Evolutionary conservation across 2,113 vertebrate genomes (phyloP).

Genomic region (Pseudorhombus dupliciocellatus): DNA sequence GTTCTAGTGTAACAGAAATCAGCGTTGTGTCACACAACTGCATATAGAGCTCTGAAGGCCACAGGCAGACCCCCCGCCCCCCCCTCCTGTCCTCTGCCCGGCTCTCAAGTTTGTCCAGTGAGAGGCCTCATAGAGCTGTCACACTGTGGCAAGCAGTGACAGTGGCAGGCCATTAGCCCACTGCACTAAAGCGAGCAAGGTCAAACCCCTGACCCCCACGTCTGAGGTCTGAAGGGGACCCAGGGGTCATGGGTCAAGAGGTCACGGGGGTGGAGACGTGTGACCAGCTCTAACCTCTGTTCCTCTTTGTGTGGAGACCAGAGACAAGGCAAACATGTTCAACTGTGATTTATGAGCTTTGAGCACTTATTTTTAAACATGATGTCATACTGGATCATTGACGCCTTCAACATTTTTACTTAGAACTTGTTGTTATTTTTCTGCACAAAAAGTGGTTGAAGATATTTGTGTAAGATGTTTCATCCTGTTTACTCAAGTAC

Average conservation of each 20-base stretch:
- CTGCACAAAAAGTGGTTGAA: background rate
- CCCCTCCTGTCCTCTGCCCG: slow-evolving; percentile 1
- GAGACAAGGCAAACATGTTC: slow-evolving; percentile 75
- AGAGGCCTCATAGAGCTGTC: slow-evolving; percentile 71
- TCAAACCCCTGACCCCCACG: slow-evolving; percentile 66
- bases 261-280: slow-evolving; percentile 59
- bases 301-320: slow-evolving; percentile 48
- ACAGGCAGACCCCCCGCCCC: slow-evolving; percentile 16
- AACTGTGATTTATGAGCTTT: slow-evolving; percentile 71
- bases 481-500: background rate
- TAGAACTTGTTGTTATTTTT: no score
- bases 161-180: slow-evolving; percentile 73
- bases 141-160: slow-evolving; percentile 64
- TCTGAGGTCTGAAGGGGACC: slow-evolving; percentile 54
- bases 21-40: slow-evolving; percentile 48
- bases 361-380: slow-evolving; percentile 5
- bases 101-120: slow-evolving; percentile 42
- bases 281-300: slow-evolving; percentile 60
- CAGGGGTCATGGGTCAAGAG: slow-evolving; percentile 61
- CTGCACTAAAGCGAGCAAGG: slow-evolving; percentile 62
- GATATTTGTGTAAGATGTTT: background rate
- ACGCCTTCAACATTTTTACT: background rate
- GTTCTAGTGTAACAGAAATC: slow-evolving; percentile 53
- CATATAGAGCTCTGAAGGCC: slow-evolving; percentile 49
- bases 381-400: slow-evolving; percentile 26